Base-by-base conservation (phyloP, 2,113 vertebrate species). In the Mirza zaza region DNA sequence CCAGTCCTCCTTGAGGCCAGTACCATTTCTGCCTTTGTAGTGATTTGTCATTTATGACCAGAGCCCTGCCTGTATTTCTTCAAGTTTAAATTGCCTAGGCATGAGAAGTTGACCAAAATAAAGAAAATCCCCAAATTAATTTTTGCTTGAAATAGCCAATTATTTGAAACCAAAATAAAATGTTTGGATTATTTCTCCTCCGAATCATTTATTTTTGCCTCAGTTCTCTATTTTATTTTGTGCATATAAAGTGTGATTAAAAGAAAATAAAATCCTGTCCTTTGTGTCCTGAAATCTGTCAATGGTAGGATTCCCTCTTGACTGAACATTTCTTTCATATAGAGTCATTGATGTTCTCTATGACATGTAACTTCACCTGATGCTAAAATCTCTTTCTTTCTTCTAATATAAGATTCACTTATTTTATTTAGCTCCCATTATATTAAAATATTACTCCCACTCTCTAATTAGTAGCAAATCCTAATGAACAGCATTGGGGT, bases 281-380 rank as follows among this genome's bases (percentile, higher is more conserved):
- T 63, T 9, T 76, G 55, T 93, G 8, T 7, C 34, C 73, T 83
- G 27, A 7, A 94, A 89, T 93, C 9, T 21, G 17, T 61, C 34
- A 96, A 77, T 39, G 76, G 15, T 21, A 84, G 9, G 68, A 88
- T 89, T 86, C 2, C 2, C 59, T 82, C 45, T 57, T 82, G 36
- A 55, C 42, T 90, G 61, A 63, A 89, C 57, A 88, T 77, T 88
- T 88, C 25, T 65, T 95, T 85, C 32, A 87, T 63, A 91, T 52
- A 48, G 27, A 82, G 18, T 63, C 71, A 96, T 21, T 63, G 52
- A 79, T 89, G 6, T 83, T 96, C 3, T 82, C 32, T 88, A 32
- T 81, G 93, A 93, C 39, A 77, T 25, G 45, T 76, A 96, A 59
- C n/a, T 63, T 97, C 20, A 90, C 34, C 73, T 45, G 57, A 90